A percentile compares a stretch with the other conserved stretches of the same genome.
Conservation (phyloP, 2,797 vertebrate genomes). For the Cyprinella venusta region DNA sequence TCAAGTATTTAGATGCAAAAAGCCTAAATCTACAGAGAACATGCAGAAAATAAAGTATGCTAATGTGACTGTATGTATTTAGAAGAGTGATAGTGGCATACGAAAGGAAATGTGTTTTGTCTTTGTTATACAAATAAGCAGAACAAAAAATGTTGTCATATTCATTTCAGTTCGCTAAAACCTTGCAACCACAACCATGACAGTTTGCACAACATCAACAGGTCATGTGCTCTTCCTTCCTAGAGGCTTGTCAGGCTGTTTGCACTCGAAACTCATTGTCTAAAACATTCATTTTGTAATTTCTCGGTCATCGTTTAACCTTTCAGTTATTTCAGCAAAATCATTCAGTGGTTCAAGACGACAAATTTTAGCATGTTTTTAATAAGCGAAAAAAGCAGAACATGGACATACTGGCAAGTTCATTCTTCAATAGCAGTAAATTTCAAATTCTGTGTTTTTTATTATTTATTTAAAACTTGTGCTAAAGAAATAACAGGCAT, state of each 20-base stretch:
- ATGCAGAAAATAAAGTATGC: background rate
- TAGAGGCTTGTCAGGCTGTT: background rate
- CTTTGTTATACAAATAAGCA: background rate
- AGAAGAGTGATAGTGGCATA: background rate
- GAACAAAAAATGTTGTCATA: background rate
- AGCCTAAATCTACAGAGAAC: background rate
- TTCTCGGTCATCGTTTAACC: background rate
- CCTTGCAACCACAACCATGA: background rate
- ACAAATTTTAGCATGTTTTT: background rate
- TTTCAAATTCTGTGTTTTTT: background rate
- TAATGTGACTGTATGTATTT: background rate
- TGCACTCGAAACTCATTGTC: background rate
- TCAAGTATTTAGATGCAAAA: background rate
- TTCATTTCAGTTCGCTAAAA: background rate
- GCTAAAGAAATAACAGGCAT: background rate
- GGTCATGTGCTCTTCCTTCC: background rate
- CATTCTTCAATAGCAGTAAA: background rate
- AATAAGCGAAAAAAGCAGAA: background rate
- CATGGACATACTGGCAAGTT: background rate
- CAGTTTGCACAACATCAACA: constrained; percentile 6
- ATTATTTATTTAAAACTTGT: background rate
- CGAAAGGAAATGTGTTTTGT: background rate
- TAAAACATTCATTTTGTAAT: background rate
- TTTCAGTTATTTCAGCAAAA: background rate
- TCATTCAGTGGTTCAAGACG: background rate